Base-by-base conservation (phyloP, 2,888 invertebrate genomes). In the Eugnorisma glareosa region DNA sequence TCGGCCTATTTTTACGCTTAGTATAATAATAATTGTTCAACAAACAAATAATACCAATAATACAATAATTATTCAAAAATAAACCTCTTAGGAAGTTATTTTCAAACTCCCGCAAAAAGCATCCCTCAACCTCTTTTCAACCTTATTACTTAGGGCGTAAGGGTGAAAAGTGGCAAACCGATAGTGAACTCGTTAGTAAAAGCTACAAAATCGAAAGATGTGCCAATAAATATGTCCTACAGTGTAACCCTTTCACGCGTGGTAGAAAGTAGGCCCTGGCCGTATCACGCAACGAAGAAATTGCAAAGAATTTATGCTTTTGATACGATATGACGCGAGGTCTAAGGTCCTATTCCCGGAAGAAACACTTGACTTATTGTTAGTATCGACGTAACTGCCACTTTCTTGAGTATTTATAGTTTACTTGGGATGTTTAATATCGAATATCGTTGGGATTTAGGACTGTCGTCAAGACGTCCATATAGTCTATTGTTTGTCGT, bases 251-350 rank as follows among this genome's bases (percentile, higher is more conserved):
- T 95, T 95, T 93, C 95, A 96, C 96, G 96, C 96, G 96, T 96
- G 95, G 93, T 96, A 95, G 96, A 96, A 96, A 96, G 96, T 96
- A 93, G 95, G 94, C 93, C 94, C 94, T 93, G 91, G 91, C 89
- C 87, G 90, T 91, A 94, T 93, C 96, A 96, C 96, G 96, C 96
- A 95, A 96, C 93, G 90, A 95, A 96, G 95, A 94, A 96, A 96
- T 96, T 92, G 95, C 93, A 96, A 96, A 96, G 96, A 96, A 96
- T 96, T 96, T 96, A 96, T 95, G 95, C 93, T 94, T 94, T 93
- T 93, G 93, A 94, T 93, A 93, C 93, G 93, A 93, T 94, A 93
- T 94, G 93, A 93, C 85, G 90, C 88, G 90, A 89, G 93, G 94
- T 92, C 93, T 91, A 81, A 91, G 93, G 93, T 94, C 94, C 91